Percentiles rank a stretch among this genome's conserved stretches.
phyloP scores from a whole-genome alignment of 2,888 invertebrate species.

The Phortica okadai region DNA sequence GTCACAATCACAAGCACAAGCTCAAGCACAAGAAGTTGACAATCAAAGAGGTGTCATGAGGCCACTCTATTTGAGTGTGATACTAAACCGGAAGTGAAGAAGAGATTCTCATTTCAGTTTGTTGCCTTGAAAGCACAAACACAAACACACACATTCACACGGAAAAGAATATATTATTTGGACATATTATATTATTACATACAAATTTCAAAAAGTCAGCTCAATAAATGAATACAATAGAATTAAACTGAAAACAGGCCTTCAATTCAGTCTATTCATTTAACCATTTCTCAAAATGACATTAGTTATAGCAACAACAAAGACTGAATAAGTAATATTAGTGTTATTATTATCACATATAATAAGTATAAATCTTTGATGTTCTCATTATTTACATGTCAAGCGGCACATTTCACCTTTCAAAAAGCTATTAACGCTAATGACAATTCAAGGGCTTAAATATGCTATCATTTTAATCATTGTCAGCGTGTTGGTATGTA shows the following conservation, averaged over 20 bases:
- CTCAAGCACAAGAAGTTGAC: not conserved
- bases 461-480: slow-evolving; percentile 36
- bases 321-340: no score
- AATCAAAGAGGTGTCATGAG: not conserved
- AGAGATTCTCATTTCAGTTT: not conserved
- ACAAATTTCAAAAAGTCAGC: no score
- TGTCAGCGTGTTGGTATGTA: not conserved
- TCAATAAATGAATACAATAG: no score
- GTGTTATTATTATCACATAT: not conserved
- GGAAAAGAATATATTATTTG: no score
- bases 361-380: not conserved
- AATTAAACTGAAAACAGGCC: no score
- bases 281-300: not conserved
- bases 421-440: slow-evolving; percentile 29
- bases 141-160: no score
- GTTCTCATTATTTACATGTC: not conserved
- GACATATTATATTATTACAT: no score
- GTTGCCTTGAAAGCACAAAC: not conserved
- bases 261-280: no score
- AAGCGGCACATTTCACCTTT: slow-evolving; percentile 47
- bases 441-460: slow-evolving; percentile 23
- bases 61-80: not conserved
- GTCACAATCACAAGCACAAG: not conserved
- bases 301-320: not conserved
- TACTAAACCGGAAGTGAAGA: not conserved